Percentiles rank a stretch among this genome's conserved stretches.
Evolutionary conservation across 2,113 vertebrate genomes (phyloP).

Genomic region (Mus musculus): GRCm39 chr3:153056501-153057000

Average conservation of each 20-base stretch:
- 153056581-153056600: too few species aligned
- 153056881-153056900: neutral
- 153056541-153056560: neutral
- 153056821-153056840: too few species aligned
- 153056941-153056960: neutral
- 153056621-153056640: neutral
- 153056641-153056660: neutral
- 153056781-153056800: neutral
- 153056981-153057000: conserved; percentile 28
- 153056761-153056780: neutral
- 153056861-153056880: neutral
- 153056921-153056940: neutral
- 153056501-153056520: too few species aligned
- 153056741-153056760: neutral
- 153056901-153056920: neutral
- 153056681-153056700: neutral
- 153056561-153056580: too few species aligned
- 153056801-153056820: too few species aligned
- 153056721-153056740: neutral
- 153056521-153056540: neutral
- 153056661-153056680: neutral
- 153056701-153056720: neutral
- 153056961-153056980: neutral
- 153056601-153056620: neutral
- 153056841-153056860: rapidly evolving